Evolutionary conservation across 2,797 vertebrate genomes (phyloP), one percentile per base, ranked within the genome.

Genomic region (Lithobates sylvaticus): DNA sequence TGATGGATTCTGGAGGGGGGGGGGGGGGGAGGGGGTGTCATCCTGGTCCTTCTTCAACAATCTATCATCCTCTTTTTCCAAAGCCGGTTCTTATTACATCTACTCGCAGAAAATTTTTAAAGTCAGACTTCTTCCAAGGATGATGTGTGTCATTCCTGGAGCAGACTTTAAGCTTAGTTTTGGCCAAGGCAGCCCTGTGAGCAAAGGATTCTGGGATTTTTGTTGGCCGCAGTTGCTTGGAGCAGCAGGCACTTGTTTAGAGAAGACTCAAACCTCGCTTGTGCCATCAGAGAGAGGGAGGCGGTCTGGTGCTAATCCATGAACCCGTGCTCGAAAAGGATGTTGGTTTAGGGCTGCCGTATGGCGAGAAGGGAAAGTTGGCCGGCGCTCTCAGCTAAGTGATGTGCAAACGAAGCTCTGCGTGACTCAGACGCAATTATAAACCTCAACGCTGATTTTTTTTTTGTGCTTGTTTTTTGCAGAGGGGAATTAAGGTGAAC

Each of bases 181-280:
- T 79, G 39, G 64, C 61, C 34, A 78, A 10, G 9, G 1, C 26
- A 58, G 13, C 8, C 29, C 2, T 2, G 9, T 1, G 26, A 44
- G 23, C 27, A 78, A 29, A 78, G 76, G 36, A 78, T 29, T 26
- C 61, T 29, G 61, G 76, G 36, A 78, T 67, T 27, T 27, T 39
- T 27, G 36, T 67, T 78, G 34, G 36, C 34, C 4, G 16, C 6
- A 44, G 3, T 29, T 36, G 44, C 29, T 12, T 16, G 18, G 27
- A 54, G 44, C 26, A n/a, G 50, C 21, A 15, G 34, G 9, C 27
- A 29, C 64, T 21, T 68, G 27, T 5, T 5, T 26, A 65, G 36
- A 65, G 36, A 42, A 27, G 12, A 27, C 3, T 7, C 39, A 18
- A 10, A 32, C 27, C 4, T 2, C 27, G 15, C 67, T 68, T 16